These are phyloP conservation scores for Connochaetes taurinus DNA, from an alignment of 2,113 vertebrate genomes.

Conservation along the genomic window DNA sequence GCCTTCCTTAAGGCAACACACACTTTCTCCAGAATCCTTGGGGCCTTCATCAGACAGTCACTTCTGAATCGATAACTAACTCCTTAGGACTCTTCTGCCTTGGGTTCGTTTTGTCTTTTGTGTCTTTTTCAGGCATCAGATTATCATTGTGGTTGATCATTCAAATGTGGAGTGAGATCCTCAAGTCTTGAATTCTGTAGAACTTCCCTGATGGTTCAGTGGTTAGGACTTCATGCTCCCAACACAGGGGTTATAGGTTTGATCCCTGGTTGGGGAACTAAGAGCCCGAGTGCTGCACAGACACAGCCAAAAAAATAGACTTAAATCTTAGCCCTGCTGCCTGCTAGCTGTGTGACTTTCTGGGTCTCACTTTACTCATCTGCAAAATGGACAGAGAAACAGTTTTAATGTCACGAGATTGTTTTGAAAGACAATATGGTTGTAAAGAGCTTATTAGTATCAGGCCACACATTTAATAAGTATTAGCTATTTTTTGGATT, in stretches of 20 bases:
- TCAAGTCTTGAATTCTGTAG: not conserved
- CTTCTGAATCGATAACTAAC: not conserved
- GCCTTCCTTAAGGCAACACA: not conserved
- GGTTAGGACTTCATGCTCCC: not conserved
- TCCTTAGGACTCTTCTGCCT: not conserved
- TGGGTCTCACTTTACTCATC: not conserved
- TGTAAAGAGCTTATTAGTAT: not conserved
- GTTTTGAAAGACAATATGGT: not conserved
- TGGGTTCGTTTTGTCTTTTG: not conserved
- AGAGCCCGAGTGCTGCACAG: not conserved
- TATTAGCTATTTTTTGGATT: not conserved
- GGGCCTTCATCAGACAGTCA: not conserved
- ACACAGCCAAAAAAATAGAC: not conserved
- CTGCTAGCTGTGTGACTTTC: not conserved
- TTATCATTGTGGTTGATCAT: not conserved
- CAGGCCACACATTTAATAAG: not conserved
- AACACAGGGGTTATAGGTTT: not conserved
- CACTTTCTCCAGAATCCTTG: not conserved
- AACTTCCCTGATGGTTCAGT: not conserved
- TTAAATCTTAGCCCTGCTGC: not conserved
- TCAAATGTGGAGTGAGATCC: not conserved
- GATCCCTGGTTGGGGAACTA: not conserved
- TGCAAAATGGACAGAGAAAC: not conserved
- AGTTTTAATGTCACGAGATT: not conserved
- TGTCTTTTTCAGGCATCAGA: not conserved